Conservation (phyloP, 1,140 invertebrate species). For the Penaeus japonicus region DNA sequence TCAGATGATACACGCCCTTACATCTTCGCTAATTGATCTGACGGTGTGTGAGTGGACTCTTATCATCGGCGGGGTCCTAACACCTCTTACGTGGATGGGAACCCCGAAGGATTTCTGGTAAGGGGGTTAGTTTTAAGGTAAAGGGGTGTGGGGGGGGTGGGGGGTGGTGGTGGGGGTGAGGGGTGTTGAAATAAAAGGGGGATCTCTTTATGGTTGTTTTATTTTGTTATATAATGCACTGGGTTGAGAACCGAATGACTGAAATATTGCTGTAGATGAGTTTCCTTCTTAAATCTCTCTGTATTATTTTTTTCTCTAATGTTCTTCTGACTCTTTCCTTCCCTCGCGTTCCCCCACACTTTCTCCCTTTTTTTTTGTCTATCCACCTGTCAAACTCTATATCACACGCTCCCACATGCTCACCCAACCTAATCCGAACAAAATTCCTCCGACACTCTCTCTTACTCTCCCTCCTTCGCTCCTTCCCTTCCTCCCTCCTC, state of each 20-base stretch:
- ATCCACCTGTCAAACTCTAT: too few species aligned
- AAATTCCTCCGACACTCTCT: not conserved
- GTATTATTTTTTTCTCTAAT: too few species aligned
- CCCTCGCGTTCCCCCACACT: too few species aligned
- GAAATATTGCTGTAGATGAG: too few species aligned
- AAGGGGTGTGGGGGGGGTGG: not conserved
- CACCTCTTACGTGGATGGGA: slow-evolving; percentile 73
- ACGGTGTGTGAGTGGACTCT: slow-evolving; percentile 72
- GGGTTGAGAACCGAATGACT: too few species aligned
- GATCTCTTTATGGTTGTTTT: too few species aligned
- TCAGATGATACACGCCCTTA: not conserved
- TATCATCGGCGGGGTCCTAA: slow-evolving; percentile 70
- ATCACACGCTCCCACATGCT: not conserved
- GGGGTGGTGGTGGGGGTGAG: not conserved
- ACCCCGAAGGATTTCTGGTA: slow-evolving; percentile 78
- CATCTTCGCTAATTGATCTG: not conserved
- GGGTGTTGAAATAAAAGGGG: too few species aligned
- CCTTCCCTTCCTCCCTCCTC: not conserved
- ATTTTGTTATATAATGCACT: too few species aligned
- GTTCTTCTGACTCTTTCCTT: too few species aligned
- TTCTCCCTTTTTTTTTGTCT: too few species aligned
- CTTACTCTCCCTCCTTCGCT: not conserved
- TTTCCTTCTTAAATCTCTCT: too few species aligned
- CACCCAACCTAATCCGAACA: not conserved
- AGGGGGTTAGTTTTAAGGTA: slow-evolving; percentile 46